These are phyloP conservation scores for Corydoras maculifer DNA, from an alignment of 2,113 vertebrate species.

Conservation along the genomic window DNA sequence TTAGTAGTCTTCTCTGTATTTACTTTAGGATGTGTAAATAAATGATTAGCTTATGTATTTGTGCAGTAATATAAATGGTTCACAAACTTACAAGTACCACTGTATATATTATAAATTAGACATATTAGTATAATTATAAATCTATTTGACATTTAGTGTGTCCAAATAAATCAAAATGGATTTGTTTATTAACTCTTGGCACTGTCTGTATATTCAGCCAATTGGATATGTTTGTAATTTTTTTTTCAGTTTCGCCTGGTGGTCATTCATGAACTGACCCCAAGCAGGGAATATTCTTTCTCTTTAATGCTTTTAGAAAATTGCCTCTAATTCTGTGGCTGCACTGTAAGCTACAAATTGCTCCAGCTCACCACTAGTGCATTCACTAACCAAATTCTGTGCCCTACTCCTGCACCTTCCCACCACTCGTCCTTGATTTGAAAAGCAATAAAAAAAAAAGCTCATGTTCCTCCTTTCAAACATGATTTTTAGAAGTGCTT, in stretches of 20 bases:
- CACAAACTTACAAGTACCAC: no score
- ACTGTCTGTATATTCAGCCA: neutral
- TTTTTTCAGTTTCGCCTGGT: neutral
- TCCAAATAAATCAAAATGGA: no score
- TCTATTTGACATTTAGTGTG: no score
- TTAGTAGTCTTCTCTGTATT: no score
- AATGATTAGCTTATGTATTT: no score
- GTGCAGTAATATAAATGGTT: no score
- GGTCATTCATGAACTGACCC: neutral
- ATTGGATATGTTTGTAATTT: neutral
- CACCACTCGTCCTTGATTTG: slow-evolving; percentile 31
- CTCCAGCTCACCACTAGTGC: slow-evolving; percentile 39
- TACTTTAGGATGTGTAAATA: no score
- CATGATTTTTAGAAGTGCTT: slow-evolving; percentile 19
- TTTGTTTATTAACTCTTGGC: neutral
- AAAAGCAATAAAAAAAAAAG: slow-evolving; percentile 33
- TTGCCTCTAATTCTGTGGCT: slow-evolving; percentile 5
- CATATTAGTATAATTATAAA: no score
- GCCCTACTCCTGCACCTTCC: neutral
- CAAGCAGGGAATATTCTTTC: neutral
- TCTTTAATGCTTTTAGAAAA: slow-evolving; percentile 4
- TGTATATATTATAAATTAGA: no score
- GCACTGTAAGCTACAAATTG: slow-evolving; percentile 7
- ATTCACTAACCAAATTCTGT: slow-evolving; percentile 33
- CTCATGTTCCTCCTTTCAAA: slow-evolving; percentile 12